Conservation (phyloP, 1,140 invertebrate species). For the Drosophila arizonae region DNA sequence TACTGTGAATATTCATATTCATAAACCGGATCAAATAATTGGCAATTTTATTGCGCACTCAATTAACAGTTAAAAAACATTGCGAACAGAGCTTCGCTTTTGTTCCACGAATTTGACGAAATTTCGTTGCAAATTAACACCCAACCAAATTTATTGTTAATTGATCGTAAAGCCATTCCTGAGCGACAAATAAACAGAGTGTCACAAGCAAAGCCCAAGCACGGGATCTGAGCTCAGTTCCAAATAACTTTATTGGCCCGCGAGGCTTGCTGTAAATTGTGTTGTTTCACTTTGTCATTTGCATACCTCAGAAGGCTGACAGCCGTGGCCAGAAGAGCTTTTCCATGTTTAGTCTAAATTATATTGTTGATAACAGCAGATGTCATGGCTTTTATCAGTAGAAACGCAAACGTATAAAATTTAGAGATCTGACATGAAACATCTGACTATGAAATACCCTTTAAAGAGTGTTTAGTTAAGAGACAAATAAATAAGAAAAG, state of each 20-base stretch:
- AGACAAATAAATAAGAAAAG: too few relatives aligned
- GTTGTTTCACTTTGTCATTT: constrained; percentile 32
- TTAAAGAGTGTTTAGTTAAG: background rate
- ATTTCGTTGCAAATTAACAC: constrained; percentile 21
- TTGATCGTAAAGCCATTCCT: background rate
- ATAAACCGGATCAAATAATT: constrained; percentile 1
- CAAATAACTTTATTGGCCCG: constrained; percentile 9
- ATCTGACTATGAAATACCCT: background rate
- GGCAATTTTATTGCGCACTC: constrained; percentile 12
- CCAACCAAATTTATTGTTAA: background rate
- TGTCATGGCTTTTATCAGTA: constrained; percentile 9
- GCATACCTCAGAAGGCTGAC: constrained; percentile 13
- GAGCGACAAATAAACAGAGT: constrained; percentile 7
- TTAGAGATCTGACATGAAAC: background rate
- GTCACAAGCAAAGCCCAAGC: constrained; percentile 22
- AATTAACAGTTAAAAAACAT: constrained; percentile 19
- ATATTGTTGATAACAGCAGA: constrained; percentile 28
- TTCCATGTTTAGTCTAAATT: constrained; percentile 20
- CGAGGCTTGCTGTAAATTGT: constrained; percentile 21
- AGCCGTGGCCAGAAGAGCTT: constrained; percentile 8
- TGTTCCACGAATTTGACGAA: background rate
- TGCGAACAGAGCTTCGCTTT: constrained; percentile 10
- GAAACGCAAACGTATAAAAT: background rate
- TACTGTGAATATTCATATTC: background rate
- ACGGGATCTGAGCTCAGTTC: constrained; percentile 15